phyloP scores from a whole-genome alignment of 1,140 invertebrate species.

The Agraylea sexmaculata region DNA sequence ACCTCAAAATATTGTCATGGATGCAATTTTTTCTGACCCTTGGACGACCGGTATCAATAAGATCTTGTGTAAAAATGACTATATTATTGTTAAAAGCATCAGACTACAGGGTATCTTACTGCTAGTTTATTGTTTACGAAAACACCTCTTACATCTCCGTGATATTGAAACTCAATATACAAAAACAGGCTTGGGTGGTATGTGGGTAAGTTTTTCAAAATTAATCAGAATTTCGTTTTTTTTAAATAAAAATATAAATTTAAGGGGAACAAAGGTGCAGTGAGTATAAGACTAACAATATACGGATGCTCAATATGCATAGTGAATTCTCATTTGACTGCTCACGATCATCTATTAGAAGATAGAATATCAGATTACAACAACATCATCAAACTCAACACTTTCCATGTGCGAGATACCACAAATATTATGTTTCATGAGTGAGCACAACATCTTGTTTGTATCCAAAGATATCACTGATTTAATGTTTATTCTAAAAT shows the following conservation, averaged over 20 bases:
- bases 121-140: slow-evolving; percentile 60
- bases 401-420: slow-evolving; percentile 59
- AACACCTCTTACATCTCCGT: slow-evolving; percentile 66
- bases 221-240: not conserved
- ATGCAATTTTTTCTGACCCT: slow-evolving; percentile 69
- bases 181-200: slow-evolving; percentile 75
- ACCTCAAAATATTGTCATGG: slow-evolving; percentile 70
- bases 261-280: slow-evolving; percentile 92
- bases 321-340: slow-evolving; percentile 79
- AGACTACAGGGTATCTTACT: slow-evolving; percentile 70
- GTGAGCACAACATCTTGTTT: slow-evolving; percentile 42
- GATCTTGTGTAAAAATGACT: slow-evolving; percentile 53
- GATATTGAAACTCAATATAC: slow-evolving; percentile 77
- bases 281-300: slow-evolving; percentile 72
- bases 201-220: slow-evolving; percentile 53
- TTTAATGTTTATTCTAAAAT: not conserved
- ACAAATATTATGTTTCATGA: slow-evolving; percentile 82
- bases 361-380: slow-evolving; percentile 80
- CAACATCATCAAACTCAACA: slow-evolving; percentile 61
- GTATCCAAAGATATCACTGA: not conserved
- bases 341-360: slow-evolving; percentile 69
- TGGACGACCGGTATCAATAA: slow-evolving; percentile 71
- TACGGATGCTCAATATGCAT: slow-evolving; percentile 79
- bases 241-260: not conserved
- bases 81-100: slow-evolving; percentile 65